Base-by-base conservation (phyloP, 1,140 invertebrate genomes). In the Drosophila rufa region DNA sequence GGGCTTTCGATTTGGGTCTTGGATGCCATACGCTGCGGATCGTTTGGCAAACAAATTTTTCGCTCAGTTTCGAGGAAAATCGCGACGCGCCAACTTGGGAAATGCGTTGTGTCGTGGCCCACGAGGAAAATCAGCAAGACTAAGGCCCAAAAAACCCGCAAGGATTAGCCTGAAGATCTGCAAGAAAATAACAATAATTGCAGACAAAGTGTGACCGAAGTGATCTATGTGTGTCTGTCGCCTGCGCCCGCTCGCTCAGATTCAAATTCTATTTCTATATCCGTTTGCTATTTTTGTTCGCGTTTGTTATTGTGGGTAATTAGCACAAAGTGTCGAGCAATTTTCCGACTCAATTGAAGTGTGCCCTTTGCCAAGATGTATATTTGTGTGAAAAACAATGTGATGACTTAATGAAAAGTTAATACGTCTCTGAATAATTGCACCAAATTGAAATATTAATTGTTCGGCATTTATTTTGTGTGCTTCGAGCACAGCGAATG, bases 1-100 rank as follows among this genome's bases (percentile, higher is more conserved):
- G 80, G 66, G 81, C 79, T 83, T 87, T 77, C 55, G 51, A 62
- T 78, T 80, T 89, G 77, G 73, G 69, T 81, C 85, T 89, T 87
- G 65, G 78, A 84, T 89, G 85, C 40, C 48, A 70, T 55, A 70
- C 67, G 67, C 50, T 68, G 65, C 40, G 50, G 50, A 64, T 81
- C 77, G 71, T 79, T 80, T 76, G 82, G 69, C 84, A 74, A 80
- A 80, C 77, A 68, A 68, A 48, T 51, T 89, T 55, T 84, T 78
- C 56, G 69, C 81, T 85, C 84, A 84, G 81, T 84, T 84, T 77
- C 69, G 85, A 89, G 81, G 80, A 83, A 89, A 89, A 81, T 90
- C 81, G 86, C 84, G 85, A 75, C 85, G 85, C 84, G 84, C 68
- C 85, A 89, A 89, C 84, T 75, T 80, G 86, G 85, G 78, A 81